Conservation (phyloP, 2,113 vertebrate species). For the Galemys pyrenaicus region DNA sequence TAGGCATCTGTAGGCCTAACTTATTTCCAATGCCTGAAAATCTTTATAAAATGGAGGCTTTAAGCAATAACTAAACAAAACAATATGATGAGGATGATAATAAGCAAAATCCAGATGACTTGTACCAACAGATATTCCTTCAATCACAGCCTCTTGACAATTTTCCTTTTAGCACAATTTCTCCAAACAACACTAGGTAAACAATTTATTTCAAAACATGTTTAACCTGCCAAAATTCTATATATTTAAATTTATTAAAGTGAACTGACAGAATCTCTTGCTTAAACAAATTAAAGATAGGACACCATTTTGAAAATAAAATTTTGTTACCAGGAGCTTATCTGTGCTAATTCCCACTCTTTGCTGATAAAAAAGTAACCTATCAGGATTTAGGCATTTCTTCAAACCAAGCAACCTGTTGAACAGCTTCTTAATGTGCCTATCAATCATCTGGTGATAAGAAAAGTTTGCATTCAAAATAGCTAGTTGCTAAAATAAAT, state of each 20-base stretch:
- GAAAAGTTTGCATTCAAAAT: constrained; percentile 87
- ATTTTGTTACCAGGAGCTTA: constrained; percentile 83
- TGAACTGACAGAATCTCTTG: constrained; percentile 68
- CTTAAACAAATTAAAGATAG: constrained; percentile 74
- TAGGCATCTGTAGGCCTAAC: not conserved
- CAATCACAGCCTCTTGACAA: not conserved
- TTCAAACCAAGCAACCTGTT: constrained; percentile 90
- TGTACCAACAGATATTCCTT: not conserved
- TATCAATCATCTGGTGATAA: constrained; percentile 91
- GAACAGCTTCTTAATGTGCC: constrained; percentile 90
- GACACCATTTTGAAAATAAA: constrained; percentile 79
- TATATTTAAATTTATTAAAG: constrained; percentile 69
- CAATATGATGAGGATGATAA: not conserved
- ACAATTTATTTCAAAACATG: not conserved
- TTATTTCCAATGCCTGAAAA: not conserved
- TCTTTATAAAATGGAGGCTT: constrained; percentile 42
- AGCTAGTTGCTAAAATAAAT: constrained; percentile 91
- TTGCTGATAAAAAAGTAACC: constrained; percentile 84
- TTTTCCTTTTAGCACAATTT: not conserved
- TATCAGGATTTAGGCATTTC: constrained; percentile 88
- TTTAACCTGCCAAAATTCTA: not conserved
- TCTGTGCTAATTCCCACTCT: constrained; percentile 82
- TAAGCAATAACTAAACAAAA: not conserved
- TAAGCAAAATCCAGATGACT: not conserved
- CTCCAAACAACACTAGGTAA: not conserved